A percentile compares a stretch with the other conserved stretches of the same genome.
These are phyloP conservation scores for Apocrypta bakeri DNA, from an alignment of 1,140 invertebrate genomes.

Conservation along the genomic window DNA sequence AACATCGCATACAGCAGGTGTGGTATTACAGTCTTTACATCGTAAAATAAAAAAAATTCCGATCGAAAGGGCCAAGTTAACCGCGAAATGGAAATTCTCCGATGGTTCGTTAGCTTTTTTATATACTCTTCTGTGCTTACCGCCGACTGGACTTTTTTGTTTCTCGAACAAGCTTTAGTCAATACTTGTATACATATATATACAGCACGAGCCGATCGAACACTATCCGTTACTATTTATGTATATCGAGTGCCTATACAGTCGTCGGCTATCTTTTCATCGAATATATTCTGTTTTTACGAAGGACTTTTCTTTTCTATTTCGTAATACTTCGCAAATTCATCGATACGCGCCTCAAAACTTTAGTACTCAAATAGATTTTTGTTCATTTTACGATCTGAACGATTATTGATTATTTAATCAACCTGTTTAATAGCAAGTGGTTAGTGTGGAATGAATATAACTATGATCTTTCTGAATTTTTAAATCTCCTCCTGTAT, in stretches of 20 bases:
- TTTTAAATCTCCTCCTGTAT: background rate
- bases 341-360: no score
- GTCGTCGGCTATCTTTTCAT: no score
- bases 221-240: background rate
- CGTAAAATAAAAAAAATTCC: background rate
- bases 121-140: background rate
- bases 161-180: background rate
- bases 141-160: background rate
- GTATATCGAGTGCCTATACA: background rate
- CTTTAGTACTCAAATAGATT: no score
- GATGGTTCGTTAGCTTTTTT: background rate
- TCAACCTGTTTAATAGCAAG: background rate
- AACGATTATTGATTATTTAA: background rate
- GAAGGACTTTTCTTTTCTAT: no score
- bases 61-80: background rate
- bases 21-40: background rate
- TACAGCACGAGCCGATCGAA: background rate
- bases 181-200: background rate
- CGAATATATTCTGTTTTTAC: background rate
- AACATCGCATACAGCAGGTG: background rate
- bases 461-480: background rate
- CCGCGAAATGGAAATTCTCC: conserved; percentile 29
- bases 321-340: no score
- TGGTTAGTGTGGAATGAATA: background rate
- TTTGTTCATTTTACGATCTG: no score